Percentiles rank a stretch among this genome's conserved stretches.
Conservation (phyloP, 2,113 vertebrate genomes). For the Campylorhamphus procurvoides region DNA sequence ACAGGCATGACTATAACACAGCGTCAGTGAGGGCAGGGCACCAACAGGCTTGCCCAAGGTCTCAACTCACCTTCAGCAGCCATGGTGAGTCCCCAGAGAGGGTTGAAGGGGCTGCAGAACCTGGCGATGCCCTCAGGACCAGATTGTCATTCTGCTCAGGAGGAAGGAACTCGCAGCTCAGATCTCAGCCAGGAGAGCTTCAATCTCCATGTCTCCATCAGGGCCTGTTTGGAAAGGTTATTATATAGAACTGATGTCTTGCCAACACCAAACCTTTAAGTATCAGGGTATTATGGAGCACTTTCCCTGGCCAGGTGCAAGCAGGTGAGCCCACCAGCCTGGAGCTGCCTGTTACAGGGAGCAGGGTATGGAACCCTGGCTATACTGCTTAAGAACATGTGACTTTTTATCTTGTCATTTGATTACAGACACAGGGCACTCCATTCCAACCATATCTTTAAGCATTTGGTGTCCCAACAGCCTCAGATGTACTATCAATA, state of each 20-base stretch:
- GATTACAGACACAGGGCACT: neutral
- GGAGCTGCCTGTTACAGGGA: neutral
- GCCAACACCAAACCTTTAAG: neutral
- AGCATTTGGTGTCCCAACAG: neutral
- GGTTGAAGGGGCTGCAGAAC: accelerated
- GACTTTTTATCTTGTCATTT: neutral
- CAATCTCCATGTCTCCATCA: neutral
- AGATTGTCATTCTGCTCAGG: neutral
- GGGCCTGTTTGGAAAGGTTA: neutral
- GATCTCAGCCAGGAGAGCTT: neutral
- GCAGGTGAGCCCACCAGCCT: neutral
- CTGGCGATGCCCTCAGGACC: neutral
- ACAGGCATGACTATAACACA: accelerated
- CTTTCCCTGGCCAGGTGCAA: neutral
- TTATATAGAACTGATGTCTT: neutral
- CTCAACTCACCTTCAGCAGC: neutral
- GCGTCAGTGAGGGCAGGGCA: neutral
- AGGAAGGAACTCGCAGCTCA: neutral
- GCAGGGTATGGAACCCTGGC: neutral
- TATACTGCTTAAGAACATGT: neutral
- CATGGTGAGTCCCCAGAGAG: accelerated
- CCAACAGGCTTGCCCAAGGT: neutral
- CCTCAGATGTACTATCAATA: neutral
- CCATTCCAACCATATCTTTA: neutral
- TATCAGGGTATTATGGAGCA: neutral